Conservation (phyloP, 1,140 invertebrate genomes). For the Agrypnia vestita region DNA sequence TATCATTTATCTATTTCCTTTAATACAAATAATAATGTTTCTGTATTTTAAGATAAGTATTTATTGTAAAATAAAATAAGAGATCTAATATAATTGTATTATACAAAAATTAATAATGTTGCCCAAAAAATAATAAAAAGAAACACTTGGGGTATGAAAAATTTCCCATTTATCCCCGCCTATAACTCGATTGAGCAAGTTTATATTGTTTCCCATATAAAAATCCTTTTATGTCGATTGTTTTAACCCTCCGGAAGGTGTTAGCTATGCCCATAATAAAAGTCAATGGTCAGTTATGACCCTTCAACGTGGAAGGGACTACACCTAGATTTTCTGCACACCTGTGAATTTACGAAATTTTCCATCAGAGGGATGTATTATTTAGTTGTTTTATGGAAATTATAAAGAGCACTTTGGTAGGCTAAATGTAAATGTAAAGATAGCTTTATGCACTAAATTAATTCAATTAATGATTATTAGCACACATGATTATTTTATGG, state of each 20-base stretch:
- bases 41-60: too few relatives aligned
- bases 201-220: constrained; percentile 35
- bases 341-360: constrained; percentile 42
- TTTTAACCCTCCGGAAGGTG: constrained; percentile 45
- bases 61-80: background rate
- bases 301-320: constrained; percentile 33
- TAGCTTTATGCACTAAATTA: too few relatives aligned
- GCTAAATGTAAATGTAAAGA: too few relatives aligned
- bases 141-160: constrained; percentile 2
- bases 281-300: constrained; percentile 55
- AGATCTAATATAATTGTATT: background rate
- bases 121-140: background rate
- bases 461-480: too few relatives aligned
- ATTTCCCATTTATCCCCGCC: constrained; percentile 5
- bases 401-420: background rate
- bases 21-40: too few relatives aligned
- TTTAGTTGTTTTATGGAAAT: constrained; percentile 10
- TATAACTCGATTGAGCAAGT: constrained; percentile 17
- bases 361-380: background rate
- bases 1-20: too few relatives aligned
- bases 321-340: constrained; percentile 46
- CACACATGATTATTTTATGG: too few relatives aligned
- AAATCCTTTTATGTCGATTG: constrained; percentile 45
- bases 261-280: constrained; percentile 48
- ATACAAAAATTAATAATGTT: background rate